Evolutionary conservation across 2,888 invertebrate species (phyloP), one percentile per base, ranked within the genome.

Genomic region (Orthosia gracilis): DNA sequence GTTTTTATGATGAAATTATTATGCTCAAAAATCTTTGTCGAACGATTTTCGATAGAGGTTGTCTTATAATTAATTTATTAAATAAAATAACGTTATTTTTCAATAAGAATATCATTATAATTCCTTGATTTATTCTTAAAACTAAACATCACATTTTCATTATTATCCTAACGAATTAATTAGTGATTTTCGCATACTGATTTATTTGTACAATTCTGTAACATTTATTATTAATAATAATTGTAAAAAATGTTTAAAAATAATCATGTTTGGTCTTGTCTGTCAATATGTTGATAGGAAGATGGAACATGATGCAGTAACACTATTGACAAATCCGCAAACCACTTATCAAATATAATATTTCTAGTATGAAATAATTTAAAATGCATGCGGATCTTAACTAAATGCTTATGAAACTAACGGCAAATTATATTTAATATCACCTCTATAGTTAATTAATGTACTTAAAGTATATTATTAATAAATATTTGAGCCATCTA

Each of bases 121-220:
- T 80, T 69, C 59, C 49, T 71, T 67, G 54, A 80, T 84, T 82
- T 65, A 73, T 67, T 81, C 85, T 83, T 88, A 82, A 70, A 83
- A 68, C 61, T 88, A 85, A 84, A 71, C 81, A 89, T 90, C 89
- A 90, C 89, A 90, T 81, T 88, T 85, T 70, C 13, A 68, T 69
- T 68, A 69, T 31, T 75, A 78, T 26, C 31, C 62, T 85, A 80
- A 52, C 11, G 31, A 26, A 18, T 80, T 78, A 81, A 61, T 74
- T 54, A 66, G 13, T 69, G 31, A 31, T 82, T 70, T 63, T 61
- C 9, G 54, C 65, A 71, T 78, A 76, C 68, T 73, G 59, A 63
- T 76, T 76, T 58, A 49, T 78, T 80, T 81, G 71, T 78, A 86
- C 71, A 78, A 23, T 61, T 62, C 17, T 69, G 49, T 83, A 66